Conservation (phyloP, 2,888 invertebrate genomes). For the Nymphalis c-album region DNA sequence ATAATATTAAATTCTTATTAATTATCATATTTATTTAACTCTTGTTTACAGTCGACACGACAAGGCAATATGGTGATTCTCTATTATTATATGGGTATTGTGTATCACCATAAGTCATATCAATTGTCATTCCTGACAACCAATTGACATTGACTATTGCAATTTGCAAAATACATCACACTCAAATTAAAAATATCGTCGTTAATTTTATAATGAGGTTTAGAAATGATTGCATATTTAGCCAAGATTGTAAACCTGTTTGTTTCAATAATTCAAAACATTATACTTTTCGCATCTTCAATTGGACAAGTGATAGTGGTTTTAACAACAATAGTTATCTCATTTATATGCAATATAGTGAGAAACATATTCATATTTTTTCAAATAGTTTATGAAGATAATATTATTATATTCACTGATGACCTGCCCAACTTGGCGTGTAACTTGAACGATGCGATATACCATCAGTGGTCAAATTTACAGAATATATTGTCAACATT, state of each 20-base stretch:
- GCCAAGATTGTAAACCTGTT: slow-evolving; percentile 61
- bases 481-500: slow-evolving; percentile 47
- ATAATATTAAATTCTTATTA: too few relatives aligned
- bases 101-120: too few relatives aligned
- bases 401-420: slow-evolving; percentile 63
- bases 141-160: too few relatives aligned
- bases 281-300: slow-evolving; percentile 59
- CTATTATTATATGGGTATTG: too few relatives aligned
- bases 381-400: slow-evolving; percentile 74
- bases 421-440: slow-evolving; percentile 55
- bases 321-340: slow-evolving; percentile 49
- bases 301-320: slow-evolving; percentile 66
- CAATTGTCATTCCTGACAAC: too few relatives aligned
- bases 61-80: too few relatives aligned
- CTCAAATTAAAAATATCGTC: not conserved
- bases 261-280: slow-evolving; percentile 55
- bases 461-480: slow-evolving; percentile 40
- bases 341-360: slow-evolving; percentile 47
- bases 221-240: slow-evolving; percentile 66
- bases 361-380: slow-evolving; percentile 56
- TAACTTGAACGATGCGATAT: slow-evolving; percentile 36
- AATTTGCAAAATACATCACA: too few relatives aligned
- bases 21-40: too few relatives aligned
- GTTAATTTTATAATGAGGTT: slow-evolving; percentile 27
- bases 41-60: too few relatives aligned